Conservation (phyloP, 2,888 invertebrate species). For the Dromius quadrimaculatus region DNA sequence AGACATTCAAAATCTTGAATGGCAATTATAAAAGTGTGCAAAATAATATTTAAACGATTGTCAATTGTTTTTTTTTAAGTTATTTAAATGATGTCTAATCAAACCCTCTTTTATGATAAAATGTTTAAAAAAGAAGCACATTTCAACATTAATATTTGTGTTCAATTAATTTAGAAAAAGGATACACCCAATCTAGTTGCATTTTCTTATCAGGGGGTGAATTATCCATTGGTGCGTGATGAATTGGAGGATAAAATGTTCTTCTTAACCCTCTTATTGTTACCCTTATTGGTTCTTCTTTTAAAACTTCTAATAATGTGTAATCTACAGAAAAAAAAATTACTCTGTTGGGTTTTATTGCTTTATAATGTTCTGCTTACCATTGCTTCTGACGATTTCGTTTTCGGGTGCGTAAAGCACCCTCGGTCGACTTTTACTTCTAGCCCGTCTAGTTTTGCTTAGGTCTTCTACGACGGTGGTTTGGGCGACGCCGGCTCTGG, state of each 20-base stretch:
- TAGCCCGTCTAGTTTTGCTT: slow-evolving; percentile 73
- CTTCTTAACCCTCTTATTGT: slow-evolving; percentile 85
- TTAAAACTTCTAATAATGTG: slow-evolving; percentile 84
- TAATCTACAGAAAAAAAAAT: slow-evolving; percentile 71
- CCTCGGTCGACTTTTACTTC: slow-evolving; percentile 88
- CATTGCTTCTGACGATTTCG: slow-evolving; percentile 83
- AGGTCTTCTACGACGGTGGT: slow-evolving; percentile 69
- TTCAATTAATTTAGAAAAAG: too few relatives aligned
- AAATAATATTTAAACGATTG: too few relatives aligned
- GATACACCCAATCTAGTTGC: slow-evolving; percentile 94
- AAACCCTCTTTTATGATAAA: too few relatives aligned
- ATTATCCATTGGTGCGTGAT: slow-evolving; percentile 87
- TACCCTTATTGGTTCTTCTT: slow-evolving; percentile 87
- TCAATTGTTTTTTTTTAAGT: too few relatives aligned
- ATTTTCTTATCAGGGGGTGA: slow-evolving; percentile 89
- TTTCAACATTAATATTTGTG: too few relatives aligned
- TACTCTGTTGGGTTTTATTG: background rate
- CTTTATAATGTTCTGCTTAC: slow-evolving; percentile 63
- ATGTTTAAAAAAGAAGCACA: too few relatives aligned
- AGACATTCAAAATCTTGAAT: too few relatives aligned
- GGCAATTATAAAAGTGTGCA: too few relatives aligned
- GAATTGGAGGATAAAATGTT: slow-evolving; percentile 89
- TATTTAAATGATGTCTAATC: too few relatives aligned
- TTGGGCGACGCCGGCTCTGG: slow-evolving; percentile 70
- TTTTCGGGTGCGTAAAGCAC: slow-evolving; percentile 86